Evolutionary conservation across 2,113 vertebrate species (phyloP).

Genomic region (Hydrolagus affinis): DNA sequence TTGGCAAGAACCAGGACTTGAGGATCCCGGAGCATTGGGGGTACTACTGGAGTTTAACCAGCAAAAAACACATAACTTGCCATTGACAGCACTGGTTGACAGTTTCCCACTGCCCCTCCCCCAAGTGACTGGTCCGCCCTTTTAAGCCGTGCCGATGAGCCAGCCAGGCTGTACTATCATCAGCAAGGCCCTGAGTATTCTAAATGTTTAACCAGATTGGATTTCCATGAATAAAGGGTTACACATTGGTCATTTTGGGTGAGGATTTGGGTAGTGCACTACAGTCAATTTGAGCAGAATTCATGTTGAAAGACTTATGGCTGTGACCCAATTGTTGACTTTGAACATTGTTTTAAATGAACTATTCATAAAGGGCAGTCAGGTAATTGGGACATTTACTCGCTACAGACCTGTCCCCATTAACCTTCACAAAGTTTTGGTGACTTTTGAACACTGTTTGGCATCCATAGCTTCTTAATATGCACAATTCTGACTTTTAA

Average conservation of each 20-base stretch:
- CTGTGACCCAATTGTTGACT: background rate
- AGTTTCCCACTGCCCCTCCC: too few species aligned
- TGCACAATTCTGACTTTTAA: slow-evolving; percentile 27
- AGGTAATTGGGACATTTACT: slow-evolving; percentile 27
- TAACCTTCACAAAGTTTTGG: slow-evolving; percentile 29
- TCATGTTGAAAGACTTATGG: slow-evolving; percentile 19
- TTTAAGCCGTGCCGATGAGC: too few species aligned
- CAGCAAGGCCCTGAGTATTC: too few species aligned
- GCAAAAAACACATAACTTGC: too few species aligned
- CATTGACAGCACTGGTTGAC: too few species aligned
- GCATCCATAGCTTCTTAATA: slow-evolving; percentile 23
- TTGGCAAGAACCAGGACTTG: too few species aligned
- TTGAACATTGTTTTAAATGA: slow-evolving; percentile 19
- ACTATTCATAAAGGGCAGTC: slow-evolving; percentile 14
- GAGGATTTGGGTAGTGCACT: too few species aligned
- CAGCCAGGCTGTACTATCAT: too few species aligned
- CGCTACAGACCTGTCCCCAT: slow-evolving; percentile 25
- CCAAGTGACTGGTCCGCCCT: too few species aligned
- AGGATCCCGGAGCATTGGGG: too few species aligned
- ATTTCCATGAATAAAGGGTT: slow-evolving; percentile 20
- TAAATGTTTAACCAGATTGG: slow-evolving; percentile 10
- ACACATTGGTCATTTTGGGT: background rate
- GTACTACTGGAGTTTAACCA: too few species aligned
- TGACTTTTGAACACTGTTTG: slow-evolving; percentile 26
- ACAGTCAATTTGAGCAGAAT: background rate